Evolutionary conservation across 2,888 invertebrate genomes (phyloP).

Genomic region (Hedya salicella): DNA sequence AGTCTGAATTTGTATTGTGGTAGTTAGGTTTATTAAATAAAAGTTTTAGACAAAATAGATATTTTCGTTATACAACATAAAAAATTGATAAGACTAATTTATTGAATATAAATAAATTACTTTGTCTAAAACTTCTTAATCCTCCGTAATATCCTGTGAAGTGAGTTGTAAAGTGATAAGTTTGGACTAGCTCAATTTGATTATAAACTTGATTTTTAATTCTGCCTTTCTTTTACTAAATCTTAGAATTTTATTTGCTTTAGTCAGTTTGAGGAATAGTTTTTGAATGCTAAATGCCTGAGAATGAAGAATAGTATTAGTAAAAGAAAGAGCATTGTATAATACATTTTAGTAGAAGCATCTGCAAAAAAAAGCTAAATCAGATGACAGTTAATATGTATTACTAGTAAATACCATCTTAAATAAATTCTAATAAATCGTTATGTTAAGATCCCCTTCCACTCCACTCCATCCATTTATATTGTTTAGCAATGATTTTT

Average conservation of each 20-base stretch:
- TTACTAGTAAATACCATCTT: background rate
- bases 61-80: too few species aligned
- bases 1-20: conserved; percentile 28
- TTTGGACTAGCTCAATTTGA: conserved; percentile 53
- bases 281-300: conserved; percentile 36
- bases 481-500: too few species aligned
- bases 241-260: conserved; percentile 36
- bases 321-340: conserved; percentile 39
- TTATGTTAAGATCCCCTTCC: too few species aligned
- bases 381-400: background rate
- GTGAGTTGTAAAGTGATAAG: conserved; percentile 57
- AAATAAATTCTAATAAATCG: too few species aligned
- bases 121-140: conserved; percentile 50
- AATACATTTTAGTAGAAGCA: conserved; percentile 34
- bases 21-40: conserved; percentile 56
- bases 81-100: too few species aligned
- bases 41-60: conserved; percentile 52
- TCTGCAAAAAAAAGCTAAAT: conserved; percentile 6
- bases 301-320: conserved; percentile 41
- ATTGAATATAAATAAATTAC: background rate
- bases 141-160: conserved; percentile 51
- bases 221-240: conserved; percentile 42
- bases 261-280: conserved; percentile 27
- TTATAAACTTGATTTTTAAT: conserved; percentile 7
- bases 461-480: too few species aligned